phyloP scores from a whole-genome alignment of 1,140 invertebrate genomes.

The Drosophila santomea region DNA sequence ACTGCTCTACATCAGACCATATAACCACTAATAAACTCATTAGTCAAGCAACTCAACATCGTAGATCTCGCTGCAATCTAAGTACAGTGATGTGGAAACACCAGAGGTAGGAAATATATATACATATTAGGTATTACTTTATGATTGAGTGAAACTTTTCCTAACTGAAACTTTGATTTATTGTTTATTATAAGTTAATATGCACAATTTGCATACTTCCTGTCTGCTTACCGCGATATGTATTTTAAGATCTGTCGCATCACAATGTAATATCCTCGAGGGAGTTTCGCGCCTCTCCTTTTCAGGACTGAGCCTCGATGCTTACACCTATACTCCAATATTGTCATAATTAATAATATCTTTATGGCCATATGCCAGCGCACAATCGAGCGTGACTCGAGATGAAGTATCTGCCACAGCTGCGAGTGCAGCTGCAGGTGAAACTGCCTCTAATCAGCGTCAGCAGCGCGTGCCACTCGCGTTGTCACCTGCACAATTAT shows the following conservation, averaged over 20 bases:
- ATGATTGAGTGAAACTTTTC: no score
- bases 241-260: constrained; percentile 3
- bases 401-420: constrained; percentile 29
- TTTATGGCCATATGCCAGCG: constrained; percentile 61
- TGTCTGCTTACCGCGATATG: background rate
- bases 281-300: constrained; percentile 15
- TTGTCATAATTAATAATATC: constrained; percentile 79
- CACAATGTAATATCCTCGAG: constrained; percentile 22
- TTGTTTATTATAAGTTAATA: background rate
- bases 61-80: no score
- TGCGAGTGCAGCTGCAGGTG: constrained; percentile 9
- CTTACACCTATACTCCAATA: constrained; percentile 79
- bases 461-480: constrained; percentile 67
- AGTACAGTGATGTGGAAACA: no score
- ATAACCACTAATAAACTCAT: constrained; percentile 76
- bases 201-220: background rate
- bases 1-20: constrained; percentile 7
- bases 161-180: background rate
- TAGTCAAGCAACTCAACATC: constrained; percentile 60
- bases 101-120: background rate
- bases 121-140: background rate
- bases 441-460: constrained; percentile 61
- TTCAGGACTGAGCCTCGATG: constrained; percentile 28
- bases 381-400: constrained; percentile 38
- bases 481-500: constrained; percentile 74